Conservation (phyloP, 2,888 invertebrate species). For the Malthinus flaveolus region DNA sequence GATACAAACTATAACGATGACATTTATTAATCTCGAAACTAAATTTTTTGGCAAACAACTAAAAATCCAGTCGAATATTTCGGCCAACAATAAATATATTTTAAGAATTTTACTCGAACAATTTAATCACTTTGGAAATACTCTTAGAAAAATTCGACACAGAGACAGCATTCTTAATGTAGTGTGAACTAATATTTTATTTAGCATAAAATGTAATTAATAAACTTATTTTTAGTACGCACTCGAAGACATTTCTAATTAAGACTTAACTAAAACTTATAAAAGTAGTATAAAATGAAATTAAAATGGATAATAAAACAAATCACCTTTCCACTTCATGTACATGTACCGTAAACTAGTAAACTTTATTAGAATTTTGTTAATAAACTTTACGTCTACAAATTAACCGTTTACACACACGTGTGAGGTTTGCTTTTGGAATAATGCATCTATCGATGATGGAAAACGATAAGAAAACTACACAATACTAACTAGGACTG, state of each 20-base stretch:
- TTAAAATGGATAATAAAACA: too few relatives aligned
- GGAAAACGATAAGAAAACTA: neutral
- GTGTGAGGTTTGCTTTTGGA: too few relatives aligned
- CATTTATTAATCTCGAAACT: conserved; percentile 34
- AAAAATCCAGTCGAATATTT: neutral
- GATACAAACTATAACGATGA: conserved; percentile 38
- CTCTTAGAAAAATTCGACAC: neutral
- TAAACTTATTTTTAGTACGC: too few relatives aligned
- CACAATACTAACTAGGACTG: too few relatives aligned
- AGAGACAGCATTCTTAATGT: neutral
- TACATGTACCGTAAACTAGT: too few relatives aligned
- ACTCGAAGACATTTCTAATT: too few relatives aligned
- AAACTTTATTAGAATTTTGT: too few relatives aligned
- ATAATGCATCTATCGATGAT: neutral
- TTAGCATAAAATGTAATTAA: too few relatives aligned
- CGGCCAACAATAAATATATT: neutral
- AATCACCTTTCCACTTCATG: too few relatives aligned
- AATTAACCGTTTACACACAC: too few relatives aligned
- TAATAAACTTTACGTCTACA: too few relatives aligned
- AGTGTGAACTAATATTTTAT: too few relatives aligned
- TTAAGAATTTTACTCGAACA: neutral
- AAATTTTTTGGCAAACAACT: conserved; percentile 9
- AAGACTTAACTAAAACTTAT: neutral
- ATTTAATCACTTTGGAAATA: neutral
- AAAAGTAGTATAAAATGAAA: neutral